These are phyloP conservation scores for Benthosema pterotum DNA, from an alignment of 2,797 vertebrate genomes.

Conservation along the genomic window DNA sequence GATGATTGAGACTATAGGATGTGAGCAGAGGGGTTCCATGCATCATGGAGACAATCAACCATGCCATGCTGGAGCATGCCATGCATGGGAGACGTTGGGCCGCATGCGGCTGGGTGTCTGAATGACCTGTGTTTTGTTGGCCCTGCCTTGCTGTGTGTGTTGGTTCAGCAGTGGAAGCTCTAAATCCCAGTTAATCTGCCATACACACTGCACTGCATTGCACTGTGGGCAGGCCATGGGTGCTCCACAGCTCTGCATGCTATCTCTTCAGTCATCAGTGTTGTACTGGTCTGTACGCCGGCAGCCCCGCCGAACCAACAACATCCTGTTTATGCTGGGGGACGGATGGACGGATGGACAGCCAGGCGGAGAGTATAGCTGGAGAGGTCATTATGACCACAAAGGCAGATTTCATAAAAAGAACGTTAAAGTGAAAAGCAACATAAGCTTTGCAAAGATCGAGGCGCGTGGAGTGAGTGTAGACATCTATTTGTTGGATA, in stretches of 20 bases:
- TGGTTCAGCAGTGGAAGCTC: constrained; percentile 64
- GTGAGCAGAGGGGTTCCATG: too few relatives aligned
- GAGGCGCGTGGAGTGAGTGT: not conserved
- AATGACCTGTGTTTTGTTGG: constrained; percentile 60
- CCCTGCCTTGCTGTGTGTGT: constrained; percentile 50
- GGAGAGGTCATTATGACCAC: not conserved
- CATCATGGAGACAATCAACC: constrained; percentile 15
- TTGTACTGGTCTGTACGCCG: constrained; percentile 55
- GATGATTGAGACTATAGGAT: constrained; percentile 4
- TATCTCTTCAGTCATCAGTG: constrained; percentile 76
- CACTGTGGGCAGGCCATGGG: constrained; percentile 67
- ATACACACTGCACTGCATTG: constrained; percentile 41
- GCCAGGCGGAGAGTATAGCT: not conserved
- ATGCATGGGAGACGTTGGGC: constrained; percentile 29
- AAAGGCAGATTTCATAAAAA: constrained; percentile 8
- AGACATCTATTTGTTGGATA: not conserved
- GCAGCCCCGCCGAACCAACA: constrained; percentile 68
- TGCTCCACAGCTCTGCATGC: constrained; percentile 44
- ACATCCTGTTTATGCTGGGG: constrained; percentile 79
- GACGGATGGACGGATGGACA: constrained; percentile 41
- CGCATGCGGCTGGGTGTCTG: constrained; percentile 22
- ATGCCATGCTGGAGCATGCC: too few relatives aligned
- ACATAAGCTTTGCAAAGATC: not conserved
- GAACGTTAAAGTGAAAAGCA: constrained; percentile 15
- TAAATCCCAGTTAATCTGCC: constrained; percentile 80